Conservation (phyloP, 2,888 invertebrate species). For the Campoplex nolae region DNA sequence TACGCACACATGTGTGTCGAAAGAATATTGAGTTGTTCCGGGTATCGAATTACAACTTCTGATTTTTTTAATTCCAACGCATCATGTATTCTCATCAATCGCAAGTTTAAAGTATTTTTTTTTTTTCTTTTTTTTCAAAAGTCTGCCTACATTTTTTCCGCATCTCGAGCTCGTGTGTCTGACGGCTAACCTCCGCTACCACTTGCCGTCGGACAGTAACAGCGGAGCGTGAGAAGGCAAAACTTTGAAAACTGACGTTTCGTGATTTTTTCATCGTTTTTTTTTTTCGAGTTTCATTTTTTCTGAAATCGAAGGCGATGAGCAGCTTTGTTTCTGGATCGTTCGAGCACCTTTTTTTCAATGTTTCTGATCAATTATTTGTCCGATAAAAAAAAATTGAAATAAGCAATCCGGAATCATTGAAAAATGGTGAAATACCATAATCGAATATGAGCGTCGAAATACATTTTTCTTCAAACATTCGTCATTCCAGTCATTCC, state of each 20-base stretch:
- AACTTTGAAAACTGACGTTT: not conserved
- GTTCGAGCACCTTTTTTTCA: not conserved
- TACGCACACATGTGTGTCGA: not conserved
- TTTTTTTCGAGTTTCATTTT: not conserved
- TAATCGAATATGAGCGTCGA: not conserved
- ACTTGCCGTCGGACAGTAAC: constrained; percentile 46
- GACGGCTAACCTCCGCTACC: constrained; percentile 12
- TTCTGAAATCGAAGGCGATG: not conserved
- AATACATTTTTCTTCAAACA: not conserved
- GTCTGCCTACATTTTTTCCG: not conserved
- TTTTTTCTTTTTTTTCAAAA: not conserved
- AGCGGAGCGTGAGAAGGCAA: not conserved
- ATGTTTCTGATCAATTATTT: not conserved
- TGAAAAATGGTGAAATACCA: not conserved
- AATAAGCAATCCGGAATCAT: not conserved
- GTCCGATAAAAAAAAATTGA: not conserved
- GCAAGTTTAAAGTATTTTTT: not conserved
- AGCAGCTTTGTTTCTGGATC: not conserved
- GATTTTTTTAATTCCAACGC: not conserved
- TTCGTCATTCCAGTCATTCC: not conserved
- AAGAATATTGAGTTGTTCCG: not conserved
- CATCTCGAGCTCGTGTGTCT: constrained; percentile 27
- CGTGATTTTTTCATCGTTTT: not conserved
- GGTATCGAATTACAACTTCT: not conserved
- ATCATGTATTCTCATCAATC: not conserved